Conservation (phyloP, 2,113 vertebrate species). For the Poeciliopsis retropinna region DNA sequence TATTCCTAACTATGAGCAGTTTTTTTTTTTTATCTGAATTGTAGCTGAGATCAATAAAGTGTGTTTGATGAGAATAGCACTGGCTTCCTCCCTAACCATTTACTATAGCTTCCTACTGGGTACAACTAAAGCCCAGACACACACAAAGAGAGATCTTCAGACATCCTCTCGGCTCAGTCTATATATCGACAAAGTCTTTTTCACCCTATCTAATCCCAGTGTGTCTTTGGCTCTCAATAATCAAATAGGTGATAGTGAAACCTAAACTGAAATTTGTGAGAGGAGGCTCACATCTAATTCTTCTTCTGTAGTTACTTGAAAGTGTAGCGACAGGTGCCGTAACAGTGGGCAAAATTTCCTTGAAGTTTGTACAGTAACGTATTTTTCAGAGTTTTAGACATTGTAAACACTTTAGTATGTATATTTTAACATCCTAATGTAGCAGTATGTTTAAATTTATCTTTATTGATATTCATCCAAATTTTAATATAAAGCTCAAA, state of each 20-base stretch:
- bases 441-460: background rate
- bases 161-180: conserved; percentile 4
- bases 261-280: background rate
- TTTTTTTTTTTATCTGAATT: conserved; percentile 25
- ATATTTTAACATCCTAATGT: background rate
- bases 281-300: background rate
- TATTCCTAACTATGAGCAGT: conserved; percentile 34
- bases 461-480: background rate
- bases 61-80: conserved; percentile 40
- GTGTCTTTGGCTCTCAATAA: background rate
- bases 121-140: conserved; percentile 12
- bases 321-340: background rate
- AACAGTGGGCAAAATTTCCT: background rate
- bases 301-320: background rate
- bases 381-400: background rate
- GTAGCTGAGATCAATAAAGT: conserved; percentile 49
- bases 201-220: background rate
- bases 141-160: conserved; percentile 5
- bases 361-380: background rate
- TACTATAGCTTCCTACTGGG: conserved; percentile 19
- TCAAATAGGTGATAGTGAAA: background rate
- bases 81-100: conserved; percentile 23
- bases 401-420: background rate
- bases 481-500: background rate
- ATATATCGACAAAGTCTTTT: background rate